Percentiles rank a stretch among this genome's conserved stretches.
These are phyloP conservation scores for Fundulus diaphanus DNA, from an alignment of 2,797 vertebrate genomes.

Conservation along the genomic window DNA sequence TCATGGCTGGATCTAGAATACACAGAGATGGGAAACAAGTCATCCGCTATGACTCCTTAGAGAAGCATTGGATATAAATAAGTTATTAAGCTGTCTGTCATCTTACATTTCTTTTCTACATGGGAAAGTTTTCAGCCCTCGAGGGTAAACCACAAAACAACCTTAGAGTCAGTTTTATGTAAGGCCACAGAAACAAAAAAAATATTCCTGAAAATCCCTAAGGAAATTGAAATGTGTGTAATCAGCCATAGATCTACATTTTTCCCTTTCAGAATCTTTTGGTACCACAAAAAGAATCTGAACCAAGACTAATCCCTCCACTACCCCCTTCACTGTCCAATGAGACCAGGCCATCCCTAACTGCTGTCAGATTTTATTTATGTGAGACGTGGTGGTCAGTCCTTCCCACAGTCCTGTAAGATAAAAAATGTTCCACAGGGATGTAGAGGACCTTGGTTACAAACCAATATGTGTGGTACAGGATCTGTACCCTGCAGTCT, in stretches of 20 bases:
- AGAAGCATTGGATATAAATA: conserved; percentile 48
- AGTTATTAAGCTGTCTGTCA: conserved; percentile 42
- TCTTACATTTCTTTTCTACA: conserved; percentile 42
- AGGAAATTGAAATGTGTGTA: conserved; percentile 59
- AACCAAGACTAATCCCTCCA: conserved; percentile 50
- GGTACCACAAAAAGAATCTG: conserved; percentile 49
- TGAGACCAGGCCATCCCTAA: conserved; percentile 50
- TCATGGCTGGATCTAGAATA: conserved; percentile 17
- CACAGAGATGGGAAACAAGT: conserved; percentile 34
- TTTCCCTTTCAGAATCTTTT: conserved; percentile 51
- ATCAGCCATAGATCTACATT: conserved; percentile 57
- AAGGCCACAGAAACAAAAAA: conserved; percentile 44
- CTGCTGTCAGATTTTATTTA: conserved; percentile 68
- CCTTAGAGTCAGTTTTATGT: conserved; percentile 42
- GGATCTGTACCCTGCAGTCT: conserved; percentile 36
- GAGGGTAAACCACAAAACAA: conserved; percentile 49
- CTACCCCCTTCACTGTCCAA: conserved; percentile 54
- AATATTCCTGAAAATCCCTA: conserved; percentile 29
- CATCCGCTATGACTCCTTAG: conserved; percentile 22
- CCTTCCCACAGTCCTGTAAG: conserved; percentile 69
- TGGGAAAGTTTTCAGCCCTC: conserved; percentile 53
- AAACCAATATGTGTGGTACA: conserved; percentile 38
- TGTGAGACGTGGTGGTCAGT: conserved; percentile 58
- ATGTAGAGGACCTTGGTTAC: conserved; percentile 32
- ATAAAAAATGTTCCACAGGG: conserved; percentile 45